phyloP scores from a whole-genome alignment of 2,888 invertebrate genomes.

The Lasioglossum leucozonium region DNA sequence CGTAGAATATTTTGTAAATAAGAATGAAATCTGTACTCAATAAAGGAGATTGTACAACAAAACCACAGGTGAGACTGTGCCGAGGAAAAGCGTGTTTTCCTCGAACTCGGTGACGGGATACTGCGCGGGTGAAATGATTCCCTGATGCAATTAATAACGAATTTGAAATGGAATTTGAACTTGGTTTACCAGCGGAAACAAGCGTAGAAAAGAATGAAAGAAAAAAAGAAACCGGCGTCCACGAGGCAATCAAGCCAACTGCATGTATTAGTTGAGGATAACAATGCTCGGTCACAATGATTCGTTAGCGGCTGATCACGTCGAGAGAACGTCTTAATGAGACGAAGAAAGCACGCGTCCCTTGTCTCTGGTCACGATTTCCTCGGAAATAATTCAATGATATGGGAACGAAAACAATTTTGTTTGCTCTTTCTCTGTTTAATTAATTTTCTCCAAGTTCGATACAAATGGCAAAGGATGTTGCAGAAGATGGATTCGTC shows the following conservation, averaged over 20 bases:
- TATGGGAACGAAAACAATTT: not conserved
- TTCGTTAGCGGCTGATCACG: constrained; percentile 32
- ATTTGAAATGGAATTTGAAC: not conserved
- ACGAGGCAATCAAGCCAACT: constrained; percentile 5
- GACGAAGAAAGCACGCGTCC: constrained; percentile 11
- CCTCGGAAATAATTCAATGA: not conserved
- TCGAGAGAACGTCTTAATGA: constrained; percentile 7
- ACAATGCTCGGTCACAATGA: constrained; percentile 18
- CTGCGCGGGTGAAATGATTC: constrained; percentile 23
- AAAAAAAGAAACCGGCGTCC: not conserved
- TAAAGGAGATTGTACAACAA: constrained; percentile 20
- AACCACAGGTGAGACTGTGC: not conserved
- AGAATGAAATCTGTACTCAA: constrained; percentile 19
- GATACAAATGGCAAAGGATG: not conserved
- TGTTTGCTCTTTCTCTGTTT: not conserved
- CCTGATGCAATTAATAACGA: constrained; percentile 17
- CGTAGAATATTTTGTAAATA: constrained; percentile 29
- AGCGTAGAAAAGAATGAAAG: not conserved
- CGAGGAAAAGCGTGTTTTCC: not conserved
- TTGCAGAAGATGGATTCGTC: not conserved
- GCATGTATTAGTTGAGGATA: not conserved
- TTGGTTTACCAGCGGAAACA: not conserved
- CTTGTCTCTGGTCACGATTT: not conserved
- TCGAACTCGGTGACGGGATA: too few species aligned
- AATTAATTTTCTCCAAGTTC: too few species aligned